Conservation (phyloP, 2,888 invertebrate species). For the Esperia sulphurella region DNA sequence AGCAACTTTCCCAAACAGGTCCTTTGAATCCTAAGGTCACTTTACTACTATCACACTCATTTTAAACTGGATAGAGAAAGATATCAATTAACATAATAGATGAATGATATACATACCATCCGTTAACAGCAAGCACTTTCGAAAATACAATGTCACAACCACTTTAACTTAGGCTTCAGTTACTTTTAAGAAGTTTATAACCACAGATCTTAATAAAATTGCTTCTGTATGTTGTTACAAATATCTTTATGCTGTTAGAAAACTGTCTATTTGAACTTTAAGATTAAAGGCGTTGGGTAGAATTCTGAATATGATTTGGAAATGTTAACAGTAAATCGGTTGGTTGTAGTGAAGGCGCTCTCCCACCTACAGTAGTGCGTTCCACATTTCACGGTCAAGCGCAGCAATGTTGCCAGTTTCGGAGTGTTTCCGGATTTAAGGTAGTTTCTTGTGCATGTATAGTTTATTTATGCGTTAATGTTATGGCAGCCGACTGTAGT, state of each 20-base stretch:
- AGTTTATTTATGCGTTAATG: no score
- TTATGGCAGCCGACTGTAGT: no score
- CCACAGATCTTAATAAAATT: constrained; percentile 23
- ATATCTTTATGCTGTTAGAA: background rate
- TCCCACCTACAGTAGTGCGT: constrained; percentile 36
- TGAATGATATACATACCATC: background rate
- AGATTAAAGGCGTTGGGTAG: constrained; percentile 17
- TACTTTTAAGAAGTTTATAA: constrained; percentile 18
- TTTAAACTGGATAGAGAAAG: constrained; percentile 1
- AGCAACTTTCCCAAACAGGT: no score
- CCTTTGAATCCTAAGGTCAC: background rate
- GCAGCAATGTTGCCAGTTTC: constrained; percentile 45
- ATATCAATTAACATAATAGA: constrained; percentile 2
- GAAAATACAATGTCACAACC: constrained; percentile 1
- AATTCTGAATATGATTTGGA: constrained; percentile 18
- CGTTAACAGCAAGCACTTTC: constrained; percentile 7
- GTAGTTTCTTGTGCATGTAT: background rate
- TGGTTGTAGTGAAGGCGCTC: background rate
- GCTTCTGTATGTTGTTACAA: constrained; percentile 8
- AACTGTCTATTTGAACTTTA: constrained; percentile 4
- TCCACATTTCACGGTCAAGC: constrained; percentile 74
- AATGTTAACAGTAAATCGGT: constrained; percentile 11
- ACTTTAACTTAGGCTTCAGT: background rate
- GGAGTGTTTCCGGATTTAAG: background rate
- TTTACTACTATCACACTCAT: background rate